These are phyloP conservation scores for Sarcophilus harrisii DNA, from an alignment of 2,797 vertebrate genomes.

Conservation along the genomic window DNA sequence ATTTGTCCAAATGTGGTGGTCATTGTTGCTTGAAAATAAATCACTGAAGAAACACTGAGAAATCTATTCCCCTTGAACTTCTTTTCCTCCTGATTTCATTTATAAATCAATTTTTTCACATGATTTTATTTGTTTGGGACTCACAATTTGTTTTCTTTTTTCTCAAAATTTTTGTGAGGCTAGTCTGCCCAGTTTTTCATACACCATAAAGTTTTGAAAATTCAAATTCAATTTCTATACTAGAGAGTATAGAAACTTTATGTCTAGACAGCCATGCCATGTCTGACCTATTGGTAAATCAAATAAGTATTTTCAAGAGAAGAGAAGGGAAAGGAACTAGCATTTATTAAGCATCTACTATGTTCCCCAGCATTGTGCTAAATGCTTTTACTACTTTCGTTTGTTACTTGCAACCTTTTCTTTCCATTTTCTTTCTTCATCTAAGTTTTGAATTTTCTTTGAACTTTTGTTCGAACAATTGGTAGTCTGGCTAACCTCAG, in stretches of 20 bases:
- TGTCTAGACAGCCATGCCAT: neutral
- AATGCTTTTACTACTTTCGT: neutral
- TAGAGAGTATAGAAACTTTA: neutral
- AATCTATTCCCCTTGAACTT: neutral
- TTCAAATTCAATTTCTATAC: neutral
- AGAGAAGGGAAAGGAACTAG: neutral
- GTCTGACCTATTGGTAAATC: neutral
- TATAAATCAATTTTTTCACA: neutral
- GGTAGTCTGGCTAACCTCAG: neutral
- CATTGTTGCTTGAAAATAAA: neutral
- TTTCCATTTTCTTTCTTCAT: neutral
- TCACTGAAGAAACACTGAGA: too few species aligned
- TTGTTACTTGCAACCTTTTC: neutral
- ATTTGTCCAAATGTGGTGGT: neutral
- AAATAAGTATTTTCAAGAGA: neutral
- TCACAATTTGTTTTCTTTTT: neutral
- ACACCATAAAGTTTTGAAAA: neutral
- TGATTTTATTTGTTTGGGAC: neutral
- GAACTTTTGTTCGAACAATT: neutral
- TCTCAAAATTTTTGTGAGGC: neutral
- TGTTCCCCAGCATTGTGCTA: neutral
- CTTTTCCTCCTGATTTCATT: neutral
- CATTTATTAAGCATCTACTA: neutral
- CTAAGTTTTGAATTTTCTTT: neutral
- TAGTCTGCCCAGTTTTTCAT: neutral